Evolutionary conservation across 1,140 invertebrate species (phyloP), one percentile per base, ranked within the genome.

Genomic region (Drosophila kanapiae): DNA sequence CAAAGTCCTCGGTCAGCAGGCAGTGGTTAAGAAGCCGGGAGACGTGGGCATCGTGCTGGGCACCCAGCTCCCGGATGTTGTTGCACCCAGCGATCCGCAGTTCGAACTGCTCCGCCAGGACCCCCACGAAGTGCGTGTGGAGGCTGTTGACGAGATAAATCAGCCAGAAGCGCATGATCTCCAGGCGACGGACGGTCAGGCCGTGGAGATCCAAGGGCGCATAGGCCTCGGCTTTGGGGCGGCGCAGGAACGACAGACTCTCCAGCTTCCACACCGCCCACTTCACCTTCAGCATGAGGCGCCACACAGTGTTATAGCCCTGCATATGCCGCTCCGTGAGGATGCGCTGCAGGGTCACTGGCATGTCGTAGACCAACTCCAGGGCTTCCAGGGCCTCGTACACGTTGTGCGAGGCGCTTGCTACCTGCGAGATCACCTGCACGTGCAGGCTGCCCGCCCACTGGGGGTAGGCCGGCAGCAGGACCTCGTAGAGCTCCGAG

Each of bases 151-250:
- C 58, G 5, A 91, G 49, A 37, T 82, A 88, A 9, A 85, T 76
- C n/a, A 93, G 68, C 91, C 91, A 93, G 47, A 92, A 92, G 23
- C 92, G 91, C n/a, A 92, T 4, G 2, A 91, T 88, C 51, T 93
- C 85, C 60, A 93, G 75, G 2, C 92, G 92, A 2, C 92, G 82
- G 16, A 93, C 69, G 7, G 85, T 81, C 16, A 92, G 57, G 1
- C 83, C 91, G 9, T 84, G 57, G 14, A 92, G 62, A 49, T 88
- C 82, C 29, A 92, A 56, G 3, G 82, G 80, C 0, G 64, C 78
- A 18, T 78, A 92, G 0, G 78, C 40, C 18, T 75, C 54, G 3
- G 33, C 4, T 0, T 49, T 27, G 2, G 56, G 49, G 1, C 78
- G 83, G 0, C 54, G 53, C 3, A 91, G 48, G 40, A 92, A 92